Evolutionary conservation across 2,797 vertebrate genomes (phyloP).

Genomic region (Tragelaphus eurycerus): DNA sequence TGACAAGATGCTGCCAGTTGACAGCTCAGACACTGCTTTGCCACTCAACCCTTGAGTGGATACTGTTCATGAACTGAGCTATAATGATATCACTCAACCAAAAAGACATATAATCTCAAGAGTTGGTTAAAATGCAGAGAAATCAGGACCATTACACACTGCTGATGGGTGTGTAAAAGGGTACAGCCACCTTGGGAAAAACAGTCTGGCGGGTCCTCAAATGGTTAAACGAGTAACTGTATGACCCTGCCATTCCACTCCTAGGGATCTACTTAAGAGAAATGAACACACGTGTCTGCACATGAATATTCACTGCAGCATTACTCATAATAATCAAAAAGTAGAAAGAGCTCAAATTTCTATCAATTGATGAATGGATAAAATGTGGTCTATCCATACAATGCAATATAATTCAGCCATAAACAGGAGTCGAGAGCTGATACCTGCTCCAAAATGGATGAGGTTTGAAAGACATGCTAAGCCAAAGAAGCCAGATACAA

Average conservation of each 20-base stretch:
- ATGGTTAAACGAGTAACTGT: neutral
- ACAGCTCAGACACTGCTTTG: conserved; percentile 2
- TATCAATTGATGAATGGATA: neutral
- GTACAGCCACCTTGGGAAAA: neutral
- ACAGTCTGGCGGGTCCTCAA: neutral
- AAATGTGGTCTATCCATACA: neutral
- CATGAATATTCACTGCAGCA: neutral
- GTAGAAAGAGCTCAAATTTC: neutral
- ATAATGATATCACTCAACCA: neutral
- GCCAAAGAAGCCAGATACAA: neutral
- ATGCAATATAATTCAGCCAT: neutral
- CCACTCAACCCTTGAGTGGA: neutral
- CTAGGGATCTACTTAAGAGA: neutral
- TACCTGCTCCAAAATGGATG: neutral
- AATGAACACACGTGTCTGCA: neutral
- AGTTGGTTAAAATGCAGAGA: neutral
- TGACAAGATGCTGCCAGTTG: neutral
- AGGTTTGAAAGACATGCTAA: neutral
- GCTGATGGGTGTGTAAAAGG: neutral
- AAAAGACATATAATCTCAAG: conserved; percentile 2
- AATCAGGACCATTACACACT: neutral
- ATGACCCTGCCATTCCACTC: neutral
- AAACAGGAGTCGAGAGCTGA: neutral
- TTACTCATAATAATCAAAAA: neutral
- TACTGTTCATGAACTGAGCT: neutral